Conservation (phyloP, 35 echinoderm and acorn worm genomes). For the Holothuria glaberrima region DNA sequence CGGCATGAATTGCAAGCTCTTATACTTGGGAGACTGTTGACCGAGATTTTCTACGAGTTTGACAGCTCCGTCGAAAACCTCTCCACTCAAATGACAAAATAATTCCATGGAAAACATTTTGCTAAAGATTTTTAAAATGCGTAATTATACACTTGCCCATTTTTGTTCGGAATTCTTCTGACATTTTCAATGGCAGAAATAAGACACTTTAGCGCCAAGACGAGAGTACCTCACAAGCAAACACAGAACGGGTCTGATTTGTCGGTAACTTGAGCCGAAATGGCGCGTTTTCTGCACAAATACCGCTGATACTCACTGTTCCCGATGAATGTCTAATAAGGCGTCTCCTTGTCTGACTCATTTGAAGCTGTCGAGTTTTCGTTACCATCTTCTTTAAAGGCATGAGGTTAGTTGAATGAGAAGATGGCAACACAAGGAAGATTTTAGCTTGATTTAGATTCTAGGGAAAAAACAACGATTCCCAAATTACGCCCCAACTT, state of each 20-base stretch:
- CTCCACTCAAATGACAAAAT: slow-evolving; percentile 54
- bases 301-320: slow-evolving; percentile 45
- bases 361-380: slow-evolving; percentile 44
- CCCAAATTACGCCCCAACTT: slow-evolving; percentile 35
- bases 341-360: slow-evolving; percentile 42
- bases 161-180: slow-evolving; percentile 49
- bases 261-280: slow-evolving; percentile 29
- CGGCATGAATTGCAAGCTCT: neutral
- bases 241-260: slow-evolving; percentile 50
- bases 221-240: slow-evolving; percentile 46
- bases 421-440: slow-evolving; percentile 27
- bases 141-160: slow-evolving; percentile 56
- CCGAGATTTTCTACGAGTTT: slow-evolving; percentile 11
- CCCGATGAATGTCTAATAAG: slow-evolving; percentile 55
- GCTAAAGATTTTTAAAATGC: slow-evolving; percentile 49
- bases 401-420: neutral
- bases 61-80: slow-evolving; percentile 49
- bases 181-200: slow-evolving; percentile 38
- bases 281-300: slow-evolving; percentile 19
- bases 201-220: slow-evolving; percentile 58
- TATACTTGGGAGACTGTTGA: slow-evolving; percentile 44
- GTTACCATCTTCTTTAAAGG: slow-evolving; percentile 46
- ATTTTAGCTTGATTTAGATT: slow-evolving; percentile 37
- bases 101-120: slow-evolving; percentile 55
- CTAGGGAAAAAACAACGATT: slow-evolving; percentile 10